phyloP scores from a whole-genome alignment of 1,140 invertebrate species.

The Hyles vespertilio region DNA sequence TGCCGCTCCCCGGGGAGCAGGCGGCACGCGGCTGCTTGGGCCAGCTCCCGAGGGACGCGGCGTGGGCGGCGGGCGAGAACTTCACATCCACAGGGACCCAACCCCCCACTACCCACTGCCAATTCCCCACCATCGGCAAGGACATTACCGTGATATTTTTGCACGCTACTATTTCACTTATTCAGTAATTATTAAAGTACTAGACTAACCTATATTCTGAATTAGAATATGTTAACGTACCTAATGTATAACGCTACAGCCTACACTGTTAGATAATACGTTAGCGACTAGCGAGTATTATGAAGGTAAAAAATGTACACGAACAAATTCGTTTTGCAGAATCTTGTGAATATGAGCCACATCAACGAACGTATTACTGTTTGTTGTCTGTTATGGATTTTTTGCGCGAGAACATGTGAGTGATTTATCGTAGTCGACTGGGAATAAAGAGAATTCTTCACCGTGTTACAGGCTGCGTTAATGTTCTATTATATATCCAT shows the following conservation, averaged over 20 bases:
- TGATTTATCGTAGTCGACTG: slow-evolving; percentile 61
- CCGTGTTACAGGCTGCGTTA: slow-evolving; percentile 57
- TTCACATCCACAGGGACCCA: slow-evolving; percentile 57
- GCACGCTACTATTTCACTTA: slow-evolving; percentile 40
- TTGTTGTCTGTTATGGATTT: slow-evolving; percentile 43
- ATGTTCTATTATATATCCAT: slow-evolving; percentile 31
- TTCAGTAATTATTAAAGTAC: background rate
- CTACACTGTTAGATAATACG: no score
- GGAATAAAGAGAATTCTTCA: slow-evolving; percentile 59
- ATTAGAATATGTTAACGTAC: background rate
- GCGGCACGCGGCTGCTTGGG: slow-evolving; percentile 54
- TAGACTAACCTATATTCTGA: background rate
- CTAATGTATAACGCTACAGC: background rate
- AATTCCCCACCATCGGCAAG: slow-evolving; percentile 30
- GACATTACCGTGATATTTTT: slow-evolving; percentile 66
- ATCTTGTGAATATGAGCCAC: background rate
- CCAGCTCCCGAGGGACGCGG: slow-evolving; percentile 53
- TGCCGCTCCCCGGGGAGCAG: slow-evolving; percentile 51
- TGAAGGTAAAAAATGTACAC: no score
- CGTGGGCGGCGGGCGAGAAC: slow-evolving; percentile 64
- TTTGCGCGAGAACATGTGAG: slow-evolving; percentile 63
- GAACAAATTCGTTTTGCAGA: no score
- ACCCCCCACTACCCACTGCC: slow-evolving; percentile 39
- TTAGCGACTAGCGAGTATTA: no score
- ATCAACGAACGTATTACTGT: slow-evolving; percentile 4